Conservation (phyloP, 1,140 invertebrate species). For the Scaptomyza montana region DNA sequence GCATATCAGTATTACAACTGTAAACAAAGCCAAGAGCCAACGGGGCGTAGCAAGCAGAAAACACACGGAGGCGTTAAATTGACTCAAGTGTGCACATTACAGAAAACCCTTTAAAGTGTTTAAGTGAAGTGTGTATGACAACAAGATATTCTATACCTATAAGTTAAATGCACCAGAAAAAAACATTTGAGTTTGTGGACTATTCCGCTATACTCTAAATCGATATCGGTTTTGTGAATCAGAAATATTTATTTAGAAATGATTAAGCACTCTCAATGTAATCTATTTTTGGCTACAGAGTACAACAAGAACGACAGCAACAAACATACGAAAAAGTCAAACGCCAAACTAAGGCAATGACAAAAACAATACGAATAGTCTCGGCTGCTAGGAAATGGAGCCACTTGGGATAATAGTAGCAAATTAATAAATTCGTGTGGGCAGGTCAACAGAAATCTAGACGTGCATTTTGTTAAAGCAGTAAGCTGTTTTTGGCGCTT, state of each 20-base stretch:
- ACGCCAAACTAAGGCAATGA: constrained; percentile 14
- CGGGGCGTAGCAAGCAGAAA: constrained; percentile 64
- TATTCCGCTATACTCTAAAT: too few species aligned
- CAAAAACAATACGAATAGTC: constrained; percentile 22
- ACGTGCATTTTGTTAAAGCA: constrained; percentile 24
- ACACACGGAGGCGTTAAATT: constrained; percentile 78
- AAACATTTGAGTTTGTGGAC: background rate
- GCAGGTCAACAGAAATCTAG: constrained; percentile 5
- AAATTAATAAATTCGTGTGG: constrained; percentile 1
- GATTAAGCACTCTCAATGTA: background rate
- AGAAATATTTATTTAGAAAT: background rate
- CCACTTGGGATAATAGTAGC: background rate
- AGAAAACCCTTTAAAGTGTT: constrained; percentile 22
- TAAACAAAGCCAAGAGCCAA: constrained; percentile 20
- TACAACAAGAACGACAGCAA: constrained; percentile 9
- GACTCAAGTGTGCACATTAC: constrained; percentile 60
- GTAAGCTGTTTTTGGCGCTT: constrained; percentile 31
- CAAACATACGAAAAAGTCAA: constrained; percentile 40
- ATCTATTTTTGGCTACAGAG: background rate
- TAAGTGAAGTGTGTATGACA: background rate
- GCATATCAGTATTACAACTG: constrained; percentile 39
- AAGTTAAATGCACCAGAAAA: background rate
- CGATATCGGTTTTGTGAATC: background rate
- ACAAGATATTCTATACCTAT: background rate
- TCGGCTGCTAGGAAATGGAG: background rate